Percentiles rank a stretch among this genome's conserved stretches.
Conservation (phyloP, 1,140 invertebrate genomes). For the Spodoptera litura region DNA sequence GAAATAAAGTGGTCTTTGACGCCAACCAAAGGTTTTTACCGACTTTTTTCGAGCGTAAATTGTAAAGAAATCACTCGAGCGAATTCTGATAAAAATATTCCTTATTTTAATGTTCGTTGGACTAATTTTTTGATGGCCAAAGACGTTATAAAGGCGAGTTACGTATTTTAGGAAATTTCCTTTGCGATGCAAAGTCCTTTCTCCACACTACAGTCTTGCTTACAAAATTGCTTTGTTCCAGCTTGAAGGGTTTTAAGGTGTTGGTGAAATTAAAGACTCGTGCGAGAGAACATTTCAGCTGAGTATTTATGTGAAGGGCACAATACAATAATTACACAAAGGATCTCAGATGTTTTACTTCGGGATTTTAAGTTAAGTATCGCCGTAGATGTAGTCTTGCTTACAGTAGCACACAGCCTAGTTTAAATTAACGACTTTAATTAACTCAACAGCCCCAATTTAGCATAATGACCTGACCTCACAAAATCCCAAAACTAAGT, state of each 20-base stretch:
- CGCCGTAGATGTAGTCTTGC: too few relatives aligned
- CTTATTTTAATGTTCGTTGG: conserved; percentile 46
- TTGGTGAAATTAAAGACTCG: too few relatives aligned
- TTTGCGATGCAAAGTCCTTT: not conserved
- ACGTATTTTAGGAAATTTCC: conserved; percentile 1
- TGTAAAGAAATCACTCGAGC: conserved; percentile 56
- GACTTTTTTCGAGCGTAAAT: conserved; percentile 59
- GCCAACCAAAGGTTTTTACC: conserved; percentile 60
- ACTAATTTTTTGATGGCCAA: conserved; percentile 44
- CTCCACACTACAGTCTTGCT: too few relatives aligned
- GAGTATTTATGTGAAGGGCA: too few relatives aligned
- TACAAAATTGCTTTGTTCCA: too few relatives aligned
- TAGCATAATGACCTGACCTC: conserved; percentile 1
- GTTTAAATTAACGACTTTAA: conserved; percentile 12
- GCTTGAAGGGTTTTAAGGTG: too few relatives aligned
- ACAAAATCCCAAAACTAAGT: conserved; percentile 13
- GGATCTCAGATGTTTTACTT: too few relatives aligned
- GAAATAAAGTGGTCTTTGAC: conserved; percentile 75
- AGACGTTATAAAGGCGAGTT: conserved; percentile 2
- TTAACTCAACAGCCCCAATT: conserved; percentile 25
- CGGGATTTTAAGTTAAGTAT: too few relatives aligned
- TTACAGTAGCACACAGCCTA: not conserved
- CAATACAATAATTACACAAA: too few relatives aligned
- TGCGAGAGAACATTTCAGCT: too few relatives aligned
- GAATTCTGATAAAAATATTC: conserved; percentile 55